These are phyloP conservation scores for Rhabdornis inornatus DNA, from an alignment of 2,113 vertebrate species.

Conservation along the genomic window DNA sequence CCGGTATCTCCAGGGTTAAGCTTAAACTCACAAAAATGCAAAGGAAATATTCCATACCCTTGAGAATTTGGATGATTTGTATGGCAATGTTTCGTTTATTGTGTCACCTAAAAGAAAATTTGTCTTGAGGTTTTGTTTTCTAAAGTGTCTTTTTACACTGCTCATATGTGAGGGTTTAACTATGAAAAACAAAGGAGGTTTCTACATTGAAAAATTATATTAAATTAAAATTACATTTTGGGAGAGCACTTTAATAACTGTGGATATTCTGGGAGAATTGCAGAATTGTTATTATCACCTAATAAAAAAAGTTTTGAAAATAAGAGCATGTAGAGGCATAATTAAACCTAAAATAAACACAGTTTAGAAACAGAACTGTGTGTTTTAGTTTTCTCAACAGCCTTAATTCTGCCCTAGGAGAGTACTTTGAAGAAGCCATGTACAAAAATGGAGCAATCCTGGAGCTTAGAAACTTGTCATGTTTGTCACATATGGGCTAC, in stretches of 20 bases:
- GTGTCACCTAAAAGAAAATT: neutral
- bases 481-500: neutral
- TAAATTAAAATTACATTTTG: neutral
- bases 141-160: neutral
- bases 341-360: slow-evolving; percentile 5
- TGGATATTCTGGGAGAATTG: neutral
- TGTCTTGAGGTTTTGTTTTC: neutral
- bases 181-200: neutral
- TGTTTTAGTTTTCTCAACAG: neutral
- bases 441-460: neutral
- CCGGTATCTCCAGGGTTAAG: neutral
- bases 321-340: neutral
- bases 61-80: neutral
- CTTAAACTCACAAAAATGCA: neutral
- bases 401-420: neutral
- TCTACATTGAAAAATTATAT: neutral
- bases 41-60: neutral
- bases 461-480: neutral
- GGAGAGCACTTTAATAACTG: slow-evolving; percentile 7
- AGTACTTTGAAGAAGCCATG: neutral
- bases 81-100: neutral
- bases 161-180: neutral
- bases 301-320: slow-evolving; percentile 1
- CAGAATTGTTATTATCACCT: neutral
- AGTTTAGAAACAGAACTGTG: neutral